phyloP scores from a whole-genome alignment of 35 echinoderm and acorn worm species.

The Anneissia japonica region DNA sequence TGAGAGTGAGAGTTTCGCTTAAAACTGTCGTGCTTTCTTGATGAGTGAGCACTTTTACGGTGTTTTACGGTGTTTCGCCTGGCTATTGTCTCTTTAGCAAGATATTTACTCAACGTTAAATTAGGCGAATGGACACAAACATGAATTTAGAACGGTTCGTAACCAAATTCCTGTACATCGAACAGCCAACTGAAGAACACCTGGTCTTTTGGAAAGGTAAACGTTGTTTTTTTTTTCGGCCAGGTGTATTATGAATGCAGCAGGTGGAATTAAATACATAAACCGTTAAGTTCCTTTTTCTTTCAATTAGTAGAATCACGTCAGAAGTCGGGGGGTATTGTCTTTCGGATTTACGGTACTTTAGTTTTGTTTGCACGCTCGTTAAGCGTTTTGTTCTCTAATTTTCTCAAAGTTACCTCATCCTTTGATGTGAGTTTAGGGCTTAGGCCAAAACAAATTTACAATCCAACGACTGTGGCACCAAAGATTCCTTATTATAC shows the following conservation, averaged over 20 bases:
- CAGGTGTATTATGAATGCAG: background rate
- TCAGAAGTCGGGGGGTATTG: background rate
- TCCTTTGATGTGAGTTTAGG: no score
- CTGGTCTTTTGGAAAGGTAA: background rate
- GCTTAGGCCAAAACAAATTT: no score
- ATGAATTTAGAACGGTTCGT: background rate
- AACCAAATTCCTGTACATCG: background rate
- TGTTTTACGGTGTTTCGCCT: no score
- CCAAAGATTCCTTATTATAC: no score
- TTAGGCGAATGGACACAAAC: background rate
- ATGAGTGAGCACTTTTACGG: no score
- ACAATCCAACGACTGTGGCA: no score
- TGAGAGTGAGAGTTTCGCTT: no score
- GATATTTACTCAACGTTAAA: background rate
- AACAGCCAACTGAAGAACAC: background rate
- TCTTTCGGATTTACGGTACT: background rate
- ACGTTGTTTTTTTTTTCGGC: no score
- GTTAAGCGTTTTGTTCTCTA: background rate
- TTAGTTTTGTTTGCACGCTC: background rate
- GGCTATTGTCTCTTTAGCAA: background rate
- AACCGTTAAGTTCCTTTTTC: background rate
- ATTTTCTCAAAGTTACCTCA: background rate
- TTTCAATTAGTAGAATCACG: background rate
- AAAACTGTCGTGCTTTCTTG: no score
- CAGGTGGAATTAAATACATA: background rate